phyloP scores from a whole-genome alignment of 2,888 invertebrate genomes.

The Capitulum mitella region DNA sequence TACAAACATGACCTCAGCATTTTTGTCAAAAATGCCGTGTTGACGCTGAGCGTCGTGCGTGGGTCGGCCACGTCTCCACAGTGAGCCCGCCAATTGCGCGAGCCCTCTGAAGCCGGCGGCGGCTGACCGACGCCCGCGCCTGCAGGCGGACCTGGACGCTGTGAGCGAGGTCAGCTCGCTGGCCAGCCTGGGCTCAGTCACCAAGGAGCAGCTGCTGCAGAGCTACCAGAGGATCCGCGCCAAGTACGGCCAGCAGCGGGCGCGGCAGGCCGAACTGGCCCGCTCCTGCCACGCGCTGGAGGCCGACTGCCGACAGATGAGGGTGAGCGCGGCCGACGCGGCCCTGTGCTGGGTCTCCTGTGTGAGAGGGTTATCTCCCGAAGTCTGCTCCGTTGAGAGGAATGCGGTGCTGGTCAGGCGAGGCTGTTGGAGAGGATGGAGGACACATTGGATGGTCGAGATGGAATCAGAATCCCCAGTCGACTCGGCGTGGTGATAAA shows the following conservation, averaged over 20 bases:
- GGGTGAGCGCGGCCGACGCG: too few relatives aligned
- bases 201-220: slow-evolving; percentile 73
- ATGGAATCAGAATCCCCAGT: neutral
- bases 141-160: slow-evolving; percentile 75
- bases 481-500: neutral
- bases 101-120: neutral
- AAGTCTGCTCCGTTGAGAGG: neutral
- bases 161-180: slow-evolving; percentile 65
- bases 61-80: too few relatives aligned
- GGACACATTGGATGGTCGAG: neutral
- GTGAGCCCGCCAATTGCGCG: neutral
- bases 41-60: too few relatives aligned
- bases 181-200: slow-evolving; percentile 60
- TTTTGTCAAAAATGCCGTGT: too few relatives aligned
- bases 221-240: slow-evolving; percentile 71
- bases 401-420: neutral
- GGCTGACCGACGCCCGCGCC: neutral
- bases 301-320: slow-evolving; percentile 67
- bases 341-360: too few relatives aligned
- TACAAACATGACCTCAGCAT: too few relatives aligned
- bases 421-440: neutral
- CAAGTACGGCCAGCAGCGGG: slow-evolving; percentile 77
- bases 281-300: slow-evolving; percentile 72
- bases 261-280: slow-evolving; percentile 72
- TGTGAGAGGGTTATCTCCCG: too few relatives aligned